Evolutionary conservation across 2,113 vertebrate genomes (phyloP).

Genomic region (Gymnogyps californianus): DNA sequence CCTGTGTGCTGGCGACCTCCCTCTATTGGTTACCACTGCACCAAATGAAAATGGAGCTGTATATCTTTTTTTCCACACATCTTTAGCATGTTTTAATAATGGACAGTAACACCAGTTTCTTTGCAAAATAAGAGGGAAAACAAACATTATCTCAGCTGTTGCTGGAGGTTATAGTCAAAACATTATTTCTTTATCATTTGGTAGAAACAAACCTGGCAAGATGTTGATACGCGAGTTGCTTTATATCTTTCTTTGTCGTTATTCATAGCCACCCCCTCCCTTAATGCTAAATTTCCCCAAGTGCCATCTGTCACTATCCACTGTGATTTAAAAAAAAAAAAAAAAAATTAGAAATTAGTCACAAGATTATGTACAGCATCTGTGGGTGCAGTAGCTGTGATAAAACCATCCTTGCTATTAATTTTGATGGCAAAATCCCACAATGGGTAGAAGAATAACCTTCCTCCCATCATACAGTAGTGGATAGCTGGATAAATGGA

Average conservation of each 20-base stretch:
- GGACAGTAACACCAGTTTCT: background rate
- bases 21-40: background rate
- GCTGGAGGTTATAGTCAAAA: conserved; percentile 39
- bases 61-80: background rate
- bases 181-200: conserved; percentile 9
- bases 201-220: conserved; percentile 38
- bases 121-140: background rate
- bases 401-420: background rate
- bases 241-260: conserved; percentile 25
- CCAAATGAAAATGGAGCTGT: background rate
- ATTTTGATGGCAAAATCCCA: background rate
- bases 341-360: conserved; percentile 6
- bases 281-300: background rate
- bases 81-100: background rate
- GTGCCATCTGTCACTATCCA: conserved; percentile 44
- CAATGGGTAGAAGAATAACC: background rate
- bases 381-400: background rate
- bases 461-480: background rate
- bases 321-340: background rate
- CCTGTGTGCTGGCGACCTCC: accelerated
- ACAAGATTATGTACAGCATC: background rate
- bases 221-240: conserved; percentile 44
- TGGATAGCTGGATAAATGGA: background rate
- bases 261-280: background rate
- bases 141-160: conserved; percentile 25